A percentile compares a stretch with the other conserved stretches of the same genome.
Evolutionary conservation across 2,113 vertebrate species (phyloP).

Genomic region (Gadus macrocephalus): DNA sequence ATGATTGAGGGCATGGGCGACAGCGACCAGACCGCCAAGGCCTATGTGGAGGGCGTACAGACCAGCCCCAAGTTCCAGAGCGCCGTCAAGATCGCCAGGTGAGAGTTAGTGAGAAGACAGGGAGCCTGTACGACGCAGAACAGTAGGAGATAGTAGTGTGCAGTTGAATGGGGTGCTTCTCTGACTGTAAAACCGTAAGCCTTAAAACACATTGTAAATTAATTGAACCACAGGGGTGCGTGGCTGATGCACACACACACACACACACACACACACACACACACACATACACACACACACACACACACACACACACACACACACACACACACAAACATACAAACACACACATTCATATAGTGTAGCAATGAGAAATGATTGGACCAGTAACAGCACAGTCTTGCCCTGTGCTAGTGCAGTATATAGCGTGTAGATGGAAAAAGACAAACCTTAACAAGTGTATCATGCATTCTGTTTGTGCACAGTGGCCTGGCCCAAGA

Average conservation of each 20-base stretch:
- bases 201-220: too few relatives aligned
- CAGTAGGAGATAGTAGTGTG: not conserved
- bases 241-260: too few relatives aligned
- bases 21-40: not conserved
- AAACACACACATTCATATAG: too few relatives aligned
- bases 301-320: too few relatives aligned
- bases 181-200: too few relatives aligned
- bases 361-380: too few relatives aligned
- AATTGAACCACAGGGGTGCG: too few relatives aligned
- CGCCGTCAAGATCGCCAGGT: conserved; percentile 44
- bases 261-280: too few relatives aligned
- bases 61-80: conserved; percentile 34
- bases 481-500: conserved; percentile 52
- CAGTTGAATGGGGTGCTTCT: not conserved
- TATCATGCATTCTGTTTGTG: conserved; percentile 9
- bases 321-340: too few relatives aligned
- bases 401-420: not conserved
- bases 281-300: too few relatives aligned
- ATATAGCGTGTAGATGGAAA: not conserved
- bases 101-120: conserved; percentile 32
- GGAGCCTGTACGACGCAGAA: not conserved
- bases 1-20: fast-evolving
- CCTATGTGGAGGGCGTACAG: not conserved
- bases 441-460: not conserved
- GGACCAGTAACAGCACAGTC: too few relatives aligned